Conservation (phyloP, 1,140 invertebrate genomes). For the Drosophila parabipectinata region DNA sequence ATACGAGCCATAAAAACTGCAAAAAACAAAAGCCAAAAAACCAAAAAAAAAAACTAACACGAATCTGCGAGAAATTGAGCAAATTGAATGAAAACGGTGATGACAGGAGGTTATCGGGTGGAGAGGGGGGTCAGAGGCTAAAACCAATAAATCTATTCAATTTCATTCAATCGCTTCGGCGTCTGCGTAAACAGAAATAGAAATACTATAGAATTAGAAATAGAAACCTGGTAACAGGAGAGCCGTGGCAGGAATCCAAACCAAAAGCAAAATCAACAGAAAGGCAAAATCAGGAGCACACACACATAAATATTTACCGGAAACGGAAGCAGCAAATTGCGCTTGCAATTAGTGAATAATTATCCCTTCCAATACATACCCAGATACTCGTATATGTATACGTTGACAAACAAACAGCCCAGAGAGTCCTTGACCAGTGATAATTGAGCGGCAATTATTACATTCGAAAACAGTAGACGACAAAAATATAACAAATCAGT, state of each 20-base stretch:
- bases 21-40: background rate
- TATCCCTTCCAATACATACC: conserved; percentile 36
- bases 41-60: background rate
- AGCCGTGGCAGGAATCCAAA: too few relatives aligned
- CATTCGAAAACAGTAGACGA: conserved; percentile 5
- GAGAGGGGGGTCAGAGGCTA: conserved; percentile 16
- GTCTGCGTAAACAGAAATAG: background rate
- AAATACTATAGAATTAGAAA: conserved; percentile 4
- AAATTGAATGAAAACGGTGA: conserved; percentile 45
- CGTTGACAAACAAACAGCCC: background rate
- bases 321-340: conserved; percentile 61
- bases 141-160: conserved; percentile 10
- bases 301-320: conserved; percentile 27
- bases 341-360: conserved; percentile 66
- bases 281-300: background rate
- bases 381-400: background rate
- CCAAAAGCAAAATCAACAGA: too few relatives aligned
- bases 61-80: conserved; percentile 34
- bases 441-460: conserved; percentile 34
- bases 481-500: background rate
- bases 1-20: background rate
- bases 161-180: conserved; percentile 4
- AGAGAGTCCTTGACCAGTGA: conserved; percentile 10
- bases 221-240: background rate
- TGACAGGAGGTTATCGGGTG: conserved; percentile 61